Conservation (phyloP, 2,797 vertebrate genomes). For the Myoxocephalus aenaeus region DNA sequence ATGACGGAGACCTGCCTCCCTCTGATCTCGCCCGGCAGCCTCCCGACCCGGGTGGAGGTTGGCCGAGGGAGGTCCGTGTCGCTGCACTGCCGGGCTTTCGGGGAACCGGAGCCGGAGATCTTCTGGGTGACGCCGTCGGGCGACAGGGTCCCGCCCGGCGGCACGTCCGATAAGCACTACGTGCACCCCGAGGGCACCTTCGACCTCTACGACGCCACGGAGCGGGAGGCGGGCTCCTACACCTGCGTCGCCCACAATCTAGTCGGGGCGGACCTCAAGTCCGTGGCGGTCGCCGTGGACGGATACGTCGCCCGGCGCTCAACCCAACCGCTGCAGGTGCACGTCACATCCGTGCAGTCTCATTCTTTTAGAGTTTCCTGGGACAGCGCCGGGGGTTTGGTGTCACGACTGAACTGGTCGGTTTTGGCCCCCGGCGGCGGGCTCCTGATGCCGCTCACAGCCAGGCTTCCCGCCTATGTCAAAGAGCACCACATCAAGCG, state of each 20-base stretch:
- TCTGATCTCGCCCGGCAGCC: constrained; percentile 91
- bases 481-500: constrained; percentile 91
- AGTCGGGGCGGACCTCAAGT: constrained; percentile 92
- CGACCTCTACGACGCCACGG: constrained; percentile 88
- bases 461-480: constrained; percentile 90
- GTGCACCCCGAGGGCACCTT: constrained; percentile 93
- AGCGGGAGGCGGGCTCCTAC: constrained; percentile 89
- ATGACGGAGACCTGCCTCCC: constrained; percentile 96
- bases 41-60: constrained; percentile 84
- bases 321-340: constrained; percentile 85
- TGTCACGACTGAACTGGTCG: constrained; percentile 91
- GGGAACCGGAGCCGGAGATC: constrained; percentile 94
- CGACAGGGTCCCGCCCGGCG: constrained; percentile 87
- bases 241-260: constrained; percentile 94
- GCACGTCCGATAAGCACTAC: constrained; percentile 86
- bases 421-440: constrained; percentile 72
- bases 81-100: constrained; percentile 92
- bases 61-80: constrained; percentile 86
- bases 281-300: constrained; percentile 89
- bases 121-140: constrained; percentile 94
- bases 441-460: constrained; percentile 82
- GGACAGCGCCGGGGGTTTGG: constrained; percentile 87
- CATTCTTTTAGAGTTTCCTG: constrained; percentile 91
- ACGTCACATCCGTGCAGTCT: constrained; percentile 86
- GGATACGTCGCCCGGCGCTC: constrained; percentile 82